These are phyloP conservation scores for Heteromurus nitidus DNA, from an alignment of 2,888 invertebrate genomes.

Conservation along the genomic window DNA sequence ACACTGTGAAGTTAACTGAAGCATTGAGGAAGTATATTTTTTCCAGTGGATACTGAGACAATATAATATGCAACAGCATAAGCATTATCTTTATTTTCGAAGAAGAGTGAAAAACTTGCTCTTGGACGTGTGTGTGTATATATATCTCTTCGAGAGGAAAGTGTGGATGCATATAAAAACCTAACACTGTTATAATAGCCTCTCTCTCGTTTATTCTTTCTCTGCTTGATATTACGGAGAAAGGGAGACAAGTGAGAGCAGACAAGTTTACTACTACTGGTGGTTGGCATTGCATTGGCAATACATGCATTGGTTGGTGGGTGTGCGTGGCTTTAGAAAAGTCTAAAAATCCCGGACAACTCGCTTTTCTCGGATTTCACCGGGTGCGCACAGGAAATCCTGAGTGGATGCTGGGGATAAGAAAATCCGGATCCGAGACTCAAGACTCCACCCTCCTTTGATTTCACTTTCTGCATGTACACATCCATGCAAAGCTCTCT, in stretches of 20 bases:
- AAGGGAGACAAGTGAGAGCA: neutral
- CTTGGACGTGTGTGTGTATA: no score
- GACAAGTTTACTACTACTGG: constrained; percentile 26
- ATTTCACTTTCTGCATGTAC: constrained; percentile 64
- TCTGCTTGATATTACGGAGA: neutral
- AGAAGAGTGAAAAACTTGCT: no score
- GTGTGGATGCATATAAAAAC: no score
- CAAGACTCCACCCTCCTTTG: constrained; percentile 72
- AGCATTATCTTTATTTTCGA: no score
- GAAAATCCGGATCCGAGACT: constrained; percentile 73
- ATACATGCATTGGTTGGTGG: constrained; percentile 51
- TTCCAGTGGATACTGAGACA: no score
- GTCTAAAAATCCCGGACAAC: constrained; percentile 71
- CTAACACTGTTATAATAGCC: no score
- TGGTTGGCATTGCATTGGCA: constrained; percentile 28
- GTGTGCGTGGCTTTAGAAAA: constrained; percentile 68
- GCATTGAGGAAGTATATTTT: neutral
- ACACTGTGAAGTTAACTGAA: no score
- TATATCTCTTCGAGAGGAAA: no score
- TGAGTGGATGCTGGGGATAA: constrained; percentile 73
- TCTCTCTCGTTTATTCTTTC: neutral
- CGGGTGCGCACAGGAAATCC: constrained; percentile 72
- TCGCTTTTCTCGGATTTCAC: constrained; percentile 73
- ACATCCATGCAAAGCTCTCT: constrained; percentile 23
- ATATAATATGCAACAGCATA: no score